Evolutionary conservation across 2,797 vertebrate genomes (phyloP).

Genomic region (Notolepis coatsorum): DNA sequence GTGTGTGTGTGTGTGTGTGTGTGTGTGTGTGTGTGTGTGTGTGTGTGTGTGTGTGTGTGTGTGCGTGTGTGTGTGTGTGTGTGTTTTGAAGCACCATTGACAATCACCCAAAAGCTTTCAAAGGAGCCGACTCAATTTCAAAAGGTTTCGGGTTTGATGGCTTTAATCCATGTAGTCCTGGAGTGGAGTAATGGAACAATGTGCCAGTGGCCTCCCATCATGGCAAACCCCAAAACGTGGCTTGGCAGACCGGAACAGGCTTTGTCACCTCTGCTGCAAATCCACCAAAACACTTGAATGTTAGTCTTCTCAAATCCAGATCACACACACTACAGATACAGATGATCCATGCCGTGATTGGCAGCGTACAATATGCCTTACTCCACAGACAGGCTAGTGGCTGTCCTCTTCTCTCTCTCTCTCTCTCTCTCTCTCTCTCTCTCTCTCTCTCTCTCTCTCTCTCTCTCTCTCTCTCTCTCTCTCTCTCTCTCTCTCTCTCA

Average conservation of each 20-base stretch:
- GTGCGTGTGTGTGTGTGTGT: not conserved
- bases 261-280: constrained; percentile 57
- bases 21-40: constrained; percentile 1
- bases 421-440: constrained; percentile 19
- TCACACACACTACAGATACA: constrained; percentile 43
- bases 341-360: constrained; percentile 42
- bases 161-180: constrained; percentile 60
- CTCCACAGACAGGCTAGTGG: constrained; percentile 41
- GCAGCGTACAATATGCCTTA: constrained; percentile 38
- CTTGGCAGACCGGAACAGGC: constrained; percentile 53
- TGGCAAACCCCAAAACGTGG: constrained; percentile 45
- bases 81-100: constrained; percentile 9
- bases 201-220: constrained; percentile 18
- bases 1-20: not conserved
- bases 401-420: constrained; percentile 48
- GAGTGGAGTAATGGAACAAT: constrained; percentile 27
- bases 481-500: not conserved
- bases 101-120: constrained; percentile 39
- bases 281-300: constrained; percentile 38
- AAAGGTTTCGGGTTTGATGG: constrained; percentile 36
- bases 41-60: constrained; percentile 12
- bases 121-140: constrained; percentile 36
- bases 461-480: not conserved
- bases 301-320: constrained; percentile 36
- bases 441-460: not conserved